Percentiles rank a stretch among this genome's conserved stretches.
Conservation (phyloP, 2,797 vertebrate species). For the Hemibagrus guttatus region DNA sequence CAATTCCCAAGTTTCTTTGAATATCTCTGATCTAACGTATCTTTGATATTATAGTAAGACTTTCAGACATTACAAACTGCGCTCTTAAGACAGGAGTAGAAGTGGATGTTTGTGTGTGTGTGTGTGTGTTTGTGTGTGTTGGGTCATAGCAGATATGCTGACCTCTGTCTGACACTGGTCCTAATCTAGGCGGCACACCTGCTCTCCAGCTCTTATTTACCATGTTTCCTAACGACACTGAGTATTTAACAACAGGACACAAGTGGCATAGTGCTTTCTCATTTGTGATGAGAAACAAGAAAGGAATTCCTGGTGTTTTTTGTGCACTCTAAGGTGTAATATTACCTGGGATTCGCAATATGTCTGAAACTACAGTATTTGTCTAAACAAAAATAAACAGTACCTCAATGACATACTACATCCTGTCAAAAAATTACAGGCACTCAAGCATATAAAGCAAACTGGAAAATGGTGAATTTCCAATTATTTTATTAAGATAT, state of each 20-base stretch:
- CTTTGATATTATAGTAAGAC: not conserved
- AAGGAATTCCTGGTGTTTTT: constrained; percentile 8
- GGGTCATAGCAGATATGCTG: not conserved
- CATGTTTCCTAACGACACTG: not conserved
- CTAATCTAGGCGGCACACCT: not conserved
- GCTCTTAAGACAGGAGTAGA: not conserved
- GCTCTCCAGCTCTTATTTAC: not conserved
- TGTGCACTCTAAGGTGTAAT: constrained; percentile 5
- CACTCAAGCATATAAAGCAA: not conserved
- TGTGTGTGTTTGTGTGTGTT: constrained; percentile 1
- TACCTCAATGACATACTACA: not conserved
- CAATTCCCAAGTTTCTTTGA: too few species aligned
- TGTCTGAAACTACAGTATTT: not conserved
- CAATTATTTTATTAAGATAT: not conserved
- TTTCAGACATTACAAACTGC: not conserved
- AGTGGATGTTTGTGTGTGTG: not conserved
- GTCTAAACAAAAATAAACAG: not conserved
- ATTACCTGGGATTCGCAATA: not conserved
- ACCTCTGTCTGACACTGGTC: not conserved
- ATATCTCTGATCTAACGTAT: too few species aligned
- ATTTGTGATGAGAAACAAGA: not conserved
- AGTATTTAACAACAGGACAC: constrained; percentile 4
- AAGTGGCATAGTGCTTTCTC: not conserved
- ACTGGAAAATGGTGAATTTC: not conserved
- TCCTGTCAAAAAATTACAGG: not conserved